Percentiles rank a stretch among this genome's conserved stretches.
phyloP scores from a whole-genome alignment of 2,797 vertebrate genomes.

The Xenops minutus region DNA sequence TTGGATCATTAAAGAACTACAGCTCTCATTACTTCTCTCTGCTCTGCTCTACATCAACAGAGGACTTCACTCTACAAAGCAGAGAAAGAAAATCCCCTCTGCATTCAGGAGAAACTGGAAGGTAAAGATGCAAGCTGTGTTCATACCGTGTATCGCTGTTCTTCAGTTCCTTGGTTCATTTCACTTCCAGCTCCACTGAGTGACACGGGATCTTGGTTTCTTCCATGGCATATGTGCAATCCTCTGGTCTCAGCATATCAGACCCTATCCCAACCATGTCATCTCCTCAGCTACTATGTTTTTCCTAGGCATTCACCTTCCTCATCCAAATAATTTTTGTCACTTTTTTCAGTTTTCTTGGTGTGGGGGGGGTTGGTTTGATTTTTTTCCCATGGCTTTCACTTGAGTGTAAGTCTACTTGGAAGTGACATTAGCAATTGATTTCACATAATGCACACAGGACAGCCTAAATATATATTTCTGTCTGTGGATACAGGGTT shows the following conservation, averaged over 20 bases:
- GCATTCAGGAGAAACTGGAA: not conserved
- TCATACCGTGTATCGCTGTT: accelerated
- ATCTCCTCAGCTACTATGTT: not conserved
- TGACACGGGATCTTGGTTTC: not conserved
- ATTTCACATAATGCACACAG: not conserved
- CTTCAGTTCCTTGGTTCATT: not conserved
- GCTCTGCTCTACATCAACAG: not conserved
- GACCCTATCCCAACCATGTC: not conserved
- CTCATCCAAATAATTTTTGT: not conserved
- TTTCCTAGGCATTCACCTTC: not conserved
- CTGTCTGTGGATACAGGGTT: not conserved
- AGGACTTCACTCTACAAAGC: not conserved
- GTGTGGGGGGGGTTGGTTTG: not conserved
- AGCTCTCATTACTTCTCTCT: not conserved
- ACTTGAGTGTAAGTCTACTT: not conserved
- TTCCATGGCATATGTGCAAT: not conserved
- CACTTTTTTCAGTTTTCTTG: not conserved
- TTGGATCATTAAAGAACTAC: not conserved
- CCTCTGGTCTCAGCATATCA: not conserved
- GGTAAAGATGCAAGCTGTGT: not conserved
- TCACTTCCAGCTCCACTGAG: not conserved
- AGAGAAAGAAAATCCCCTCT: not conserved
- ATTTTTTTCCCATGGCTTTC: not conserved
- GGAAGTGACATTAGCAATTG: not conserved
- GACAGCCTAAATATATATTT: not conserved